Evolutionary conservation across 2,888 invertebrate genomes (phyloP).

Genomic region (Sesia bembeciformis): DNA sequence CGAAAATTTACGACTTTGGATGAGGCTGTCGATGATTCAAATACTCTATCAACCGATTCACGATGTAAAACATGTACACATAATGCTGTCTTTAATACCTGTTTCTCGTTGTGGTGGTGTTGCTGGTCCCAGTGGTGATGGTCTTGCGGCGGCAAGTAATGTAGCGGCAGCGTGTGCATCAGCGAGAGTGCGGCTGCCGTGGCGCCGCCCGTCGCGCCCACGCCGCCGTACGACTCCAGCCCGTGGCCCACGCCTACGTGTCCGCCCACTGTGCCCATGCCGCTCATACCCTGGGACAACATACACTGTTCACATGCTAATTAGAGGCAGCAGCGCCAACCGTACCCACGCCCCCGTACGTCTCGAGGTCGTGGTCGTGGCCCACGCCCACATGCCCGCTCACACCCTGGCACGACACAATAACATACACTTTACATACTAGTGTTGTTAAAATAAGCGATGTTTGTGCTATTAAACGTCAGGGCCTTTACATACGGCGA

Average conservation of each 20-base stretch:
- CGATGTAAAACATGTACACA: too few species aligned
- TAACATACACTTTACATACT: too few species aligned
- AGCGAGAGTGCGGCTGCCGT: constrained; percentile 42
- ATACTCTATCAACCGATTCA: too few species aligned
- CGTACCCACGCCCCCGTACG: too few species aligned
- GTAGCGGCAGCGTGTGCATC: constrained; percentile 64
- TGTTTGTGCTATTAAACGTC: too few species aligned
- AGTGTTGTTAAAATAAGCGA: too few species aligned
- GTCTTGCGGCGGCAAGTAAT: constrained; percentile 47
- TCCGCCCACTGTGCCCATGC: constrained; percentile 9
- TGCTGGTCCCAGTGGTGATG: constrained; percentile 48
- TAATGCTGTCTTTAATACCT: constrained; percentile 10
- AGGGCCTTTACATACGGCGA: too few species aligned
- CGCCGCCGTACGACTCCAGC: constrained; percentile 1
- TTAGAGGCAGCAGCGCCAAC: too few species aligned
- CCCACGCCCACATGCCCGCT: too few species aligned
- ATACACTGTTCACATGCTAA: too few species aligned
- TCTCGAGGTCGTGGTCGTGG: too few species aligned
- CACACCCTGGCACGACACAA: too few species aligned
- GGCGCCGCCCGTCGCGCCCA: constrained; percentile 12
- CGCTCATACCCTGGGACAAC: constrained; percentile 3
- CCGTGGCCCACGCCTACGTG: neutral
- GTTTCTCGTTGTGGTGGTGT: constrained; percentile 45
- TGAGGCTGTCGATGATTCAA: neutral
- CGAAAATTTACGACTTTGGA: neutral